Conservation (phyloP, 2,797 vertebrate species). For the Oreochromis mossambicus region DNA sequence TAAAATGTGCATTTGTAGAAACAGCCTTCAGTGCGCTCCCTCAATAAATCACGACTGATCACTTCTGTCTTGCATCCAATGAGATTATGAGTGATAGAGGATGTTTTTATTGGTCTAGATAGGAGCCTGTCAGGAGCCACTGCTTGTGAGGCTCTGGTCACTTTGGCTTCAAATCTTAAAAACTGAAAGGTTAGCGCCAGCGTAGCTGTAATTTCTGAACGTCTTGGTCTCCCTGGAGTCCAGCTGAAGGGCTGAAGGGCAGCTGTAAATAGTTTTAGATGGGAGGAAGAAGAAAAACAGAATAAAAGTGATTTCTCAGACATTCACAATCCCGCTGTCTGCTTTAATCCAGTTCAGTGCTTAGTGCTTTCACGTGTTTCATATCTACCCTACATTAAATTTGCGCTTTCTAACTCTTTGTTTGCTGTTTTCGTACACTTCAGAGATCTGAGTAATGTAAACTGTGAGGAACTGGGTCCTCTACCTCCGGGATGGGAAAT, state of each 20-base stretch:
- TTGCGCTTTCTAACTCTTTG: background rate
- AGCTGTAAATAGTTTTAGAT: conserved; percentile 74
- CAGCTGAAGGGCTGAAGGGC: conserved; percentile 74
- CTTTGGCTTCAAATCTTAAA: conserved; percentile 6
- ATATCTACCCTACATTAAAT: background rate
- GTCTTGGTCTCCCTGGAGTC: conserved; percentile 67
- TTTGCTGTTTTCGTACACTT: conserved; percentile 59
- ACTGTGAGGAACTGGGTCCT: conserved; percentile 96
- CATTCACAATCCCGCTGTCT: conserved; percentile 67
- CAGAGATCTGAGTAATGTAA: conserved; percentile 99
- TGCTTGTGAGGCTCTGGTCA: background rate
- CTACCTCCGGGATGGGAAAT: conserved; percentile 81
- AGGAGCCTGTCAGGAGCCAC: conserved; percentile 16
- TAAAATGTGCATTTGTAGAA: background rate
- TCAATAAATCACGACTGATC: conserved; percentile 43
- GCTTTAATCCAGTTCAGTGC: conserved; percentile 17
- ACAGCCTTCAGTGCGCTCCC: background rate
- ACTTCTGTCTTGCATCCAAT: background rate
- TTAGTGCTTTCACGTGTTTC: conserved; percentile 33
- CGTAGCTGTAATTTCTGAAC: conserved; percentile 44
- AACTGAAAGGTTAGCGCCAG: conserved; percentile 50
- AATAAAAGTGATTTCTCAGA: conserved; percentile 72
- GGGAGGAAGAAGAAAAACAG: conserved; percentile 38
- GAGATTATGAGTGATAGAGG: conserved; percentile 20
- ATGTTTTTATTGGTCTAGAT: conserved; percentile 38